phyloP scores from a whole-genome alignment of 2,113 vertebrate species.

The Etia nguti region DNA sequence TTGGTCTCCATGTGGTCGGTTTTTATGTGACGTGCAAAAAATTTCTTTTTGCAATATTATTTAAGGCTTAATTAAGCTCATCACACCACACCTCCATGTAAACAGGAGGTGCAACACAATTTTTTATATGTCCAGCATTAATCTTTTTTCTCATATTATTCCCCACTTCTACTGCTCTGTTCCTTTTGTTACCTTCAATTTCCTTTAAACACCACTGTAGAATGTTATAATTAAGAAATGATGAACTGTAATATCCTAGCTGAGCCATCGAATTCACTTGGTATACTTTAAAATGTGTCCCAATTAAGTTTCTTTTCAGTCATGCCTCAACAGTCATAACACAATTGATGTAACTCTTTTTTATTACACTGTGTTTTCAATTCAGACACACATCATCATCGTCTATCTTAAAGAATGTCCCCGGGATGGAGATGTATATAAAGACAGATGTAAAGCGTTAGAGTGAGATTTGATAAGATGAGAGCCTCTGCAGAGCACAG shows the following conservation, averaged over 20 bases:
- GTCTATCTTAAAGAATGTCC: background rate
- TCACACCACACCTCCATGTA: background rate
- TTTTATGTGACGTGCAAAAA: background rate
- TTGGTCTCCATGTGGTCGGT: background rate
- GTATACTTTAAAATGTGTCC: background rate
- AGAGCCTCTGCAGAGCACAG: background rate
- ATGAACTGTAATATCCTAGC: background rate
- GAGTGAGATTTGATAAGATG: background rate
- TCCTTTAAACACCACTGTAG: background rate
- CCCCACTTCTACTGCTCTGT: background rate
- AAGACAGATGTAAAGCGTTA: background rate
- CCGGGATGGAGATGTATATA: background rate
- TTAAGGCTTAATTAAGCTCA: background rate
- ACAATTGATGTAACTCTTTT: background rate
- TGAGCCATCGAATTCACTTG: background rate
- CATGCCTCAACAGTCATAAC: background rate
- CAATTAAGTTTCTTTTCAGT: background rate
- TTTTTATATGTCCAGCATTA: background rate
- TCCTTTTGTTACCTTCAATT: background rate
- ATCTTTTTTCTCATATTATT: background rate
- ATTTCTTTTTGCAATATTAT: background rate
- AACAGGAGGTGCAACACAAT: background rate
- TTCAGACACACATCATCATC: background rate
- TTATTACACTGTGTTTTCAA: background rate
- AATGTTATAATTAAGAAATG: background rate